A percentile compares a stretch with the other conserved stretches of the same genome.
Conservation (phyloP, 2,797 vertebrate species). For the Sciurus vulgaris region DNA sequence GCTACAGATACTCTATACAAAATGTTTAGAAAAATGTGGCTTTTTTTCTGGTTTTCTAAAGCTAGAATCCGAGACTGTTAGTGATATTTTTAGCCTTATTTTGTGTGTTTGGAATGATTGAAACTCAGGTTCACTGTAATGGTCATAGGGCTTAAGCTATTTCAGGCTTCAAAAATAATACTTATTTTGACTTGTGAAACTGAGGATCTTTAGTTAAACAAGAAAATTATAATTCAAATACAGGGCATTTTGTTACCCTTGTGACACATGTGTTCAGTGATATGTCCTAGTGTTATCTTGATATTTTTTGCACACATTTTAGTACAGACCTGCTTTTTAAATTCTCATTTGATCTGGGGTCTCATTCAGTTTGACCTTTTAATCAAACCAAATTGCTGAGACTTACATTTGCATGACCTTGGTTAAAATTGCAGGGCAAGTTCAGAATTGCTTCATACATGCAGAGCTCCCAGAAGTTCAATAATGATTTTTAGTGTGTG, state of each 20-base stretch:
- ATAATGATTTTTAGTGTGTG: slow-evolving; percentile 65
- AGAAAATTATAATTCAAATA: slow-evolving; percentile 14
- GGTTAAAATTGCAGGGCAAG: slow-evolving; percentile 64
- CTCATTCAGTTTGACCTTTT: slow-evolving; percentile 59
- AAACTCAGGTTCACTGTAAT: background rate
- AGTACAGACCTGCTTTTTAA: slow-evolving; percentile 11
- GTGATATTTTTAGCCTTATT: slow-evolving; percentile 41
- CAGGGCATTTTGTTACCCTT: background rate
- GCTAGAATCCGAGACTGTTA: background rate
- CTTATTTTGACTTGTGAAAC: slow-evolving; percentile 56
- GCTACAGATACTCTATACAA: background rate
- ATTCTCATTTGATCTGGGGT: slow-evolving; percentile 49
- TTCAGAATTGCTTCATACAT: slow-evolving; percentile 41
- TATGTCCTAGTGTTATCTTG: slow-evolving; percentile 29
- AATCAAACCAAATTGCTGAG: slow-evolving; percentile 64
- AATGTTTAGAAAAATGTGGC: background rate
- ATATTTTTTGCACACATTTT: background rate
- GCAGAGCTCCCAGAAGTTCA: slow-evolving; percentile 71
- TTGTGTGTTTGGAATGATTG: slow-evolving; percentile 2
- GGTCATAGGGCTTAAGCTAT: background rate
- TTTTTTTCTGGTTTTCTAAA: slow-evolving; percentile 23
- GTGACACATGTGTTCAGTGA: background rate
- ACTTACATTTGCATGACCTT: slow-evolving; percentile 58
- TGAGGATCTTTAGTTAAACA: slow-evolving; percentile 34
- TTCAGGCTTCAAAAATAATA: slow-evolving; percentile 8